Base-by-base conservation (phyloP, 2,797 vertebrate genomes). In the Toxotes lorentzi region DNA sequence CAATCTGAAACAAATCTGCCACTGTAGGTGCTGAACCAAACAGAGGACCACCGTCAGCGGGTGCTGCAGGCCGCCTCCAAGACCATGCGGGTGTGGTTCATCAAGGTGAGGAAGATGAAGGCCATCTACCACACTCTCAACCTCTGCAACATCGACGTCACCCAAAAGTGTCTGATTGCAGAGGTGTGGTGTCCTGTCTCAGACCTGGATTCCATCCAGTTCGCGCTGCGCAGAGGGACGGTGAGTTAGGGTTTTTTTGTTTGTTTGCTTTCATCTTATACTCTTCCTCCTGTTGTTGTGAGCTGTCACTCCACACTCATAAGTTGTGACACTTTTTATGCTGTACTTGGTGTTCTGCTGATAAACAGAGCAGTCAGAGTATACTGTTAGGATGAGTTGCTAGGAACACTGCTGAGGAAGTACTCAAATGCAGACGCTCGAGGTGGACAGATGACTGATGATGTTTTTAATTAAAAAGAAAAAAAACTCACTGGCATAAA, bases 101-200 rank as follows among this genome's bases (percentile, higher is more conserved):
- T 99, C 93, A 99, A 99, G 81, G 98, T 99, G 65, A 90, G 98
- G 87, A 99, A 99, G 94, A 99, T 99, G 98, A 99, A 99, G 94
- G 98, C 98, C 21, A 98, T 99, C 90, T 99, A 99, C 94, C 98
- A 99, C 75, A 99, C 98, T 0, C 94, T 99, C 74, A 99, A 99
- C 84, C 96, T 99, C 64, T 99, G 98, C 94, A 99, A 99, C 91
- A 99, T 99, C 0, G 98, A 99, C 0, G 98, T 99, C 81, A 99
- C 98, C 0, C 98, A 99, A 95, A 99, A 99, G 90, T 99, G 98
- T 92, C 94, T 99, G 89, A 99, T 99, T 4, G 98, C 98, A 1
- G 98, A 99, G 88, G 97, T 99, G 73, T 99, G 98, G 98, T 99
- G 98, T 83, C 98, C 98, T 0, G 96, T 99, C 43, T 96, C 97